Evolutionary conservation across 1,140 invertebrate species (phyloP), one percentile per base, ranked within the genome.

Genomic region (Sogatella furcifera): DNA sequence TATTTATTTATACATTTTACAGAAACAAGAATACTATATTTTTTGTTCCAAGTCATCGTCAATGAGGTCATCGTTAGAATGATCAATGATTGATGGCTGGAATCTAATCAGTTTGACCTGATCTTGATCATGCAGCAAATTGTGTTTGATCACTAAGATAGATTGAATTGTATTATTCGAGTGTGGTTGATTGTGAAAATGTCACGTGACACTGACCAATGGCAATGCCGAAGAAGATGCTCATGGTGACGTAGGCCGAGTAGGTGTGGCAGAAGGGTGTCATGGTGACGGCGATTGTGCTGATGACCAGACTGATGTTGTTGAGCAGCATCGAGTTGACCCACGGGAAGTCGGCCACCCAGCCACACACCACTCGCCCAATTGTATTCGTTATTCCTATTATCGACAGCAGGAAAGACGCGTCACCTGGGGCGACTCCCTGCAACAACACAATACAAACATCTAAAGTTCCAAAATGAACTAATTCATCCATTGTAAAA

Each of bases 321-420:
- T 97, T 98, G 41, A 99, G 81, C 56, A 94, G 75, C 21, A 99
- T 75, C 0, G 94, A 90, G 73, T 94, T 86, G 56, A 98, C 86
- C 77, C 86, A 82, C 1, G 88, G 87, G 71, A 89, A 85, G 72
- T 90, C 88, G 0, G 88, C 87, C 14, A 92, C 80, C 73, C 86
- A 92, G 34, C 92, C 92, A 71, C 88, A 94, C 17, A 83, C 77
- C 34, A 95, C 84, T 75, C 92, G 87, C 28, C 90, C 92, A 49
- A 93, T 68, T 0, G 92, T 95, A 72, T 97, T 97, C 6, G 92
- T 93, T 56, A 96, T 92, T 62, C 94, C 95, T 69, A 97, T 97
- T 52, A 95, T 86, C 5, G 95, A 97, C 19, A 98, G 70, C 38
- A 97, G 76, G 70, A 90, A 89, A 3, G 93, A 88, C 0, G 93